Percentiles rank a stretch among this genome's conserved stretches.
Evolutionary conservation across 64 coral and sea anemone genomes (phyloP).

Genomic region (Porites lutea): DNA sequence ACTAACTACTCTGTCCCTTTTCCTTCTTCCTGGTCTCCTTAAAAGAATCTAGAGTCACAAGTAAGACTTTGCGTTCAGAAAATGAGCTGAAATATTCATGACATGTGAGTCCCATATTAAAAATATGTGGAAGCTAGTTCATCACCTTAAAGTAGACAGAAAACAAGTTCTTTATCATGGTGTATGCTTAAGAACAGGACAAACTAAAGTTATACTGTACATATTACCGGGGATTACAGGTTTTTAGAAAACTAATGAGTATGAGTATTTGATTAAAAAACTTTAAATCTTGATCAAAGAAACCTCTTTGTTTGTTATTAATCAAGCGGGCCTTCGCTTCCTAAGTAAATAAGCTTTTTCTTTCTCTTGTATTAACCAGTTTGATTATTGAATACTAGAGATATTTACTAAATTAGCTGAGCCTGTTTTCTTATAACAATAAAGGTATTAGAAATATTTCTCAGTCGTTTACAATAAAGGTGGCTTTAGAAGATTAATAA

Average conservation of each 20-base stretch:
- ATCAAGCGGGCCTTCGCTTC: neutral
- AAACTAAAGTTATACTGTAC: neutral
- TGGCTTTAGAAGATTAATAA: neutral
- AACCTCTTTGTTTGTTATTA: neutral
- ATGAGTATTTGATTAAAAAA: neutral
- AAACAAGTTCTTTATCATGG: neutral
- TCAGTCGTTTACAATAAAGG: neutral
- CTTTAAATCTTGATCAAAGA: neutral
- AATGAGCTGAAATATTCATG: constrained; percentile 7
- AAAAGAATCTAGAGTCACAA: neutral
- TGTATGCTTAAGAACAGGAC: neutral
- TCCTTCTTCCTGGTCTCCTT: neutral
- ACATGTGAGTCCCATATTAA: neutral
- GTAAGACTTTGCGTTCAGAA: neutral
- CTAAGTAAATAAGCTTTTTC: constrained; percentile 20
- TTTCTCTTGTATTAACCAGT: neutral
- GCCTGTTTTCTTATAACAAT: constrained; percentile 15
- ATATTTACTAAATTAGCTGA: neutral
- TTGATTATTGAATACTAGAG: neutral
- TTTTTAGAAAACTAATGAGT: constrained; percentile 13
- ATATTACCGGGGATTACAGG: neutral
- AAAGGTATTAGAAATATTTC: neutral
- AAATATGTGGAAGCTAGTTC: neutral
- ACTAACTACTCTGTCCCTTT: constrained; percentile 6
- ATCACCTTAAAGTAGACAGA: neutral